Percentiles rank a stretch among this genome's conserved stretches.
Conservation (phyloP, 1,140 invertebrate genomes). For the Drosophila subpulchrella region DNA sequence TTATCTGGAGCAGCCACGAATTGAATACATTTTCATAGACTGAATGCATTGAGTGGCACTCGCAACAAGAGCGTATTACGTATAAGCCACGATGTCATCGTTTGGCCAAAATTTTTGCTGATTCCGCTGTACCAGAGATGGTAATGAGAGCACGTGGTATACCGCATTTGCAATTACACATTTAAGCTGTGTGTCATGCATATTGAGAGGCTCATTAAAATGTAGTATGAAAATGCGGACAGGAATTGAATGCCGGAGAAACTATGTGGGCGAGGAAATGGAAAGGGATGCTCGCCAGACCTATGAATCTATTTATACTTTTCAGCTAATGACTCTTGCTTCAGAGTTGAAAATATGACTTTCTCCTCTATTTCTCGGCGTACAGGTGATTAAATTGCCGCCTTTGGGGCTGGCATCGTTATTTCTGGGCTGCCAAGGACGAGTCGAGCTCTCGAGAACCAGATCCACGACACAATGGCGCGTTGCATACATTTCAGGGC, state of each 20-base stretch:
- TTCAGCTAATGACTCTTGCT: constrained; percentile 34
- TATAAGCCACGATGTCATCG: constrained; percentile 54
- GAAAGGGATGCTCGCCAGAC: not conserved
- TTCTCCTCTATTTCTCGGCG: constrained; percentile 15
- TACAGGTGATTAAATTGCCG: constrained; percentile 71
- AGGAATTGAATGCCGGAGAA: constrained; percentile 6
- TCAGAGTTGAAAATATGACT: constrained; percentile 19
- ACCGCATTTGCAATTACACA: constrained; percentile 66
- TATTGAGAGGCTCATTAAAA: constrained; percentile 81
- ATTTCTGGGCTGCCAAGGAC: constrained; percentile 52
- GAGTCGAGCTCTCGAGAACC: constrained; percentile 28
- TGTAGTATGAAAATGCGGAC: constrained; percentile 20
- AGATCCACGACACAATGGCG: constrained; percentile 43
- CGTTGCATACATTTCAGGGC: constrained; percentile 70
- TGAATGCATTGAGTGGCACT: constrained; percentile 13
- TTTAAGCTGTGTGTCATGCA: constrained; percentile 79
- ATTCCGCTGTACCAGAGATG: constrained; percentile 19
- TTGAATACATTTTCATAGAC: constrained; percentile 24
- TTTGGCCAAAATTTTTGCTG: constrained; percentile 39
- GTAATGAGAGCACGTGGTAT: constrained; percentile 59
- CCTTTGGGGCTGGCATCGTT: constrained; percentile 41
- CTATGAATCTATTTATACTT: constrained; percentile 43
- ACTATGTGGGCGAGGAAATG: constrained; percentile 12
- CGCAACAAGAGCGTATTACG: constrained; percentile 27
- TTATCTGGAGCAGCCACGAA: constrained; percentile 38